Evolutionary conservation across 2,797 vertebrate genomes (phyloP), one percentile per base, ranked within the genome.

Genomic region (Helicolenus hilgendorfi): DNA sequence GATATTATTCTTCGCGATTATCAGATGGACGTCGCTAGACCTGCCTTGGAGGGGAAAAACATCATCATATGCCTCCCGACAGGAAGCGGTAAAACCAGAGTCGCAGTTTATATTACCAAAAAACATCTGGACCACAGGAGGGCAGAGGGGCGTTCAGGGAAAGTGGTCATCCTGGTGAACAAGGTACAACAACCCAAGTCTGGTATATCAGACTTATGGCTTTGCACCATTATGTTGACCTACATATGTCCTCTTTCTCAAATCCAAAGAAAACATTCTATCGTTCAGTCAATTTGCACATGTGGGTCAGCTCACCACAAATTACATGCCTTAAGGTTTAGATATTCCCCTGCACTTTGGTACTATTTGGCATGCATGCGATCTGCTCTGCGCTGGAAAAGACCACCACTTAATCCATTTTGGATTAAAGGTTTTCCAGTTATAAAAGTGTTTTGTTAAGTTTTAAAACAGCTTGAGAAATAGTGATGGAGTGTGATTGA

Each of bases 11-110:
- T 99, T 72, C 96, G 98, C 81, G 96, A 98, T 93, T 99, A 99
- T 96, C 99, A 99, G 95, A 97, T 96, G 97, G 98, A 99, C 73
- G 98, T 99, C 5, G 98, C 99, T 58, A 92, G 81, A 33, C 98
- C 98, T 77, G 98, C 98, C 65, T 86, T 99, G 91, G 97, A 98
- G 86, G 98, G 98, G 59, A 97, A 98, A 93, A 99, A 99, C 95
- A 96, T 99, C 94, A 98, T 99, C 76, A 95, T 99, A 90, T 99
- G 99, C 96, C 98, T 99, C 72, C 99, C 99, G 2, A 99, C 99
- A 58, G 99, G 99, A 96, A 98, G 98, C 77, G 99, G 99, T 92
- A 99, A 99, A 97, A 99, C 99, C 88, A 97, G 99, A 92, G 98
- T 99, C 41, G 98, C 98, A 3, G 98, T 99, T 89, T 99, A 98